Evolutionary conservation across 2,888 invertebrate genomes (phyloP).

Genomic region (Atherix ibis): DNA sequence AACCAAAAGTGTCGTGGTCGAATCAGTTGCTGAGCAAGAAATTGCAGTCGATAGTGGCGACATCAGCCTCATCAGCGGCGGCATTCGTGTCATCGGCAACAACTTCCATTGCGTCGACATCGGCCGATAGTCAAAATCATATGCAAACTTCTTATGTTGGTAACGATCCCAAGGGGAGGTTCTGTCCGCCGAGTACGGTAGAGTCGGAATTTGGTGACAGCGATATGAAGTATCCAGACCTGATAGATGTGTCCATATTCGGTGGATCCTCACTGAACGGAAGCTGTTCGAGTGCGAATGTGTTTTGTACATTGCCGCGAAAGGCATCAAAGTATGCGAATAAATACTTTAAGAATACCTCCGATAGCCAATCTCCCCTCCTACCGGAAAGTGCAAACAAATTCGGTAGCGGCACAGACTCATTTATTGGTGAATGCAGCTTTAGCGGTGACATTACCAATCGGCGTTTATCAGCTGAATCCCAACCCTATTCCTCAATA

Average conservation of each 20-base stretch:
- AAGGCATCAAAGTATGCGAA: conserved; percentile 27
- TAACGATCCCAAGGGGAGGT: conserved; percentile 12
- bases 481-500: conserved; percentile 27
- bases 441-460: conserved; percentile 38
- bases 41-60: no score
- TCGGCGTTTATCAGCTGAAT: conserved; percentile 37
- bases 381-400: conserved; percentile 45
- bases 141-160: neutral
- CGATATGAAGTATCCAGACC: conserved; percentile 29
- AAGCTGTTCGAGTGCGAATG: conserved; percentile 9
- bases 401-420: conserved; percentile 55
- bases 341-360: conserved; percentile 28
- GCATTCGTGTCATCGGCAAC: no score
- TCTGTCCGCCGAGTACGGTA: conserved; percentile 27
- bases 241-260: conserved; percentile 29
- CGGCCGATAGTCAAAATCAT: neutral
- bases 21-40: conserved; percentile 26
- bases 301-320: conserved; percentile 51
- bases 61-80: no score
- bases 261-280: conserved; percentile 11
- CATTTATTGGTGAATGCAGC: conserved; percentile 44
- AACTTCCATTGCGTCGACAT: neutral
- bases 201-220: conserved; percentile 27
- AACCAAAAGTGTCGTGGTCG: conserved; percentile 31
- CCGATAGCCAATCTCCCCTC: conserved; percentile 60